Evolutionary conservation across 2,888 invertebrate genomes (phyloP), one percentile per base, ranked within the genome.

Genomic region (Apotomis betuletana): DNA sequence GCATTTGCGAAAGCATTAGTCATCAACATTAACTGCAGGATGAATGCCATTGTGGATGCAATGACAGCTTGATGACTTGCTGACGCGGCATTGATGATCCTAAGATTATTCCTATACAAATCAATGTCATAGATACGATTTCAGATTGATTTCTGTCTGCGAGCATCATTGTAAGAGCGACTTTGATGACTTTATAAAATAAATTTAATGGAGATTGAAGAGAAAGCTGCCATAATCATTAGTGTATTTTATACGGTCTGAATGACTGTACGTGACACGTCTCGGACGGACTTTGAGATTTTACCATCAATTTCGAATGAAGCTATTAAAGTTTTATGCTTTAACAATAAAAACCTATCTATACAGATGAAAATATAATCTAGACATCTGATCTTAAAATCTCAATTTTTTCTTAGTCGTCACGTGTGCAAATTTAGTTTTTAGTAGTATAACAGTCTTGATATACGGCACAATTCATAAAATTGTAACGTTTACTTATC

Each of bases 41-140:
- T 69, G 57, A 46, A 55, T 55, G 51, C 57, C 51, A 62, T 67
- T 67, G 67, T 67, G 10, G 12, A 41, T 49, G 52, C 52, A 62
- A 58, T 67, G 71, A 57, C 71, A 36, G 52, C 13, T 58, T 44
- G 67, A 71, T 71, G 71, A 67, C 49, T 61, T 10, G 67, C 54
- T 55, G 60, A 57, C 44, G 9, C 9, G 5, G 51, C 60, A 49
- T 61, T 67, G 61, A 61, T 61, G 67, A 62, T 62, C 46, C 55
- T 63, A 58, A 15, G 13, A 54, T 52, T 52, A 36, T 59, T 13
- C 41, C 44, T 62, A 49, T 41, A 71, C 57, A 67, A 58, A 67
- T 71, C 71, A 71, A 57, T 57, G 52, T 44, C 55, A 55, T 49
- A 9, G 27, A 52, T 55, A 12, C 5, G 15, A 55, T 51, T 41